Evolutionary conservation across 2,113 vertebrate species (phyloP).

Genomic region (Baryphthengus martii): DNA sequence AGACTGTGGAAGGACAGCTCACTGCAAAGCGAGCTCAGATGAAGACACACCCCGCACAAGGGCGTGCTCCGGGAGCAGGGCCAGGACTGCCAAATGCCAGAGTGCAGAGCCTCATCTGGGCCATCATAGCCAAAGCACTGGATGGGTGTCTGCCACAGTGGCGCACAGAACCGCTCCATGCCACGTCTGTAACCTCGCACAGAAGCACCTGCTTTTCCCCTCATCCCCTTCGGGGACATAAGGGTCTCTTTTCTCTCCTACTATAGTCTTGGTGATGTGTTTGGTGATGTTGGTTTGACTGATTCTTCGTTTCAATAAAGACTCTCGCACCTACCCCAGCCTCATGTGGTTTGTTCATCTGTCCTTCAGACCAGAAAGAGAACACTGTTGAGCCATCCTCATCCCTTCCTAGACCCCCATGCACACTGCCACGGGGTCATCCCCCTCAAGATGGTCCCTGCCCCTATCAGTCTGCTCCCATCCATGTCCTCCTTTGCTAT

Average conservation of each 20-base stretch:
- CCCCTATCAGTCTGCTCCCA: not conserved
- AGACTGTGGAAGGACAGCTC: not conserved
- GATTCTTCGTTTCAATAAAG: not conserved
- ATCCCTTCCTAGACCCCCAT: not conserved
- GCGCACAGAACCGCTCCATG: not conserved
- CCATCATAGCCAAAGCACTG: not conserved
- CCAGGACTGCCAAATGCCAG: not conserved
- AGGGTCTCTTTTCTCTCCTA: not conserved
- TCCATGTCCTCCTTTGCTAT: rapidly evolving
- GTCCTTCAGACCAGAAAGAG: not conserved
- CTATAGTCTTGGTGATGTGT: not conserved
- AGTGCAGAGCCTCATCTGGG: not conserved
- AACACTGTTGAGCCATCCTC: not conserved
- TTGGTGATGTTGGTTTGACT: not conserved
- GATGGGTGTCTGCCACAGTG: rapidly evolving
- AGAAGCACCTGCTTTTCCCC: not conserved
- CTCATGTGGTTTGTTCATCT: not conserved
- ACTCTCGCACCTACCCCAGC: rapidly evolving
- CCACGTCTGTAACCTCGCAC: not conserved
- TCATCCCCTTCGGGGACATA: rapidly evolving
- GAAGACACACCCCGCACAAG: rapidly evolving
- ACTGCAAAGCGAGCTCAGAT: not conserved
- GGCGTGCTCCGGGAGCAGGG: not conserved
- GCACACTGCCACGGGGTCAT: rapidly evolving
- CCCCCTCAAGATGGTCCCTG: not conserved